Percentiles rank a stretch among this genome's conserved stretches.
phyloP scores from a whole-genome alignment of 2,888 invertebrate genomes.

The Plagodis pulveraria region DNA sequence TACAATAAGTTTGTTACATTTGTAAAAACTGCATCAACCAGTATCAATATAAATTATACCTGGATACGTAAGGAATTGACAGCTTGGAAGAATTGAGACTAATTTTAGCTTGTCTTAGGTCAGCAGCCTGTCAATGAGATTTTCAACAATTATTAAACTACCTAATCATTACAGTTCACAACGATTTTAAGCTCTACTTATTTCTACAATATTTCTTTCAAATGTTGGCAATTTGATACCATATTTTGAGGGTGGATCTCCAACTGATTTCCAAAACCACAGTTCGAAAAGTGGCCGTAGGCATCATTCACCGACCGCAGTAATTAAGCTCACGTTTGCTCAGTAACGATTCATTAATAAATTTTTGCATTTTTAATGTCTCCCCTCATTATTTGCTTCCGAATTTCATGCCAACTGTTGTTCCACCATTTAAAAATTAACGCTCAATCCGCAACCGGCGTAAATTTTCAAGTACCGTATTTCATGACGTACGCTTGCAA shows the following conservation, averaged over 20 bases:
- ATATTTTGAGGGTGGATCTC: background rate
- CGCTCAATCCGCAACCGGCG: conserved; percentile 62
- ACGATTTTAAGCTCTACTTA: too few species aligned
- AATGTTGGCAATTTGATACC: too few species aligned
- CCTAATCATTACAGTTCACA: too few species aligned
- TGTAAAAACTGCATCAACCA: too few species aligned
- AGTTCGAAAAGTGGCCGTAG: background rate
- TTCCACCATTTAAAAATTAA: conserved; percentile 76
- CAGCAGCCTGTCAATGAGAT: too few species aligned
- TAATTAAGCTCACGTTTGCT: conserved; percentile 75
- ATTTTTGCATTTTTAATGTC: conserved; percentile 84
- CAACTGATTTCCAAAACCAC: background rate
- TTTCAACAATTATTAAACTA: too few species aligned
- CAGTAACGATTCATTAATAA: conserved; percentile 79
- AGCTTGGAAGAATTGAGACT: too few species aligned
- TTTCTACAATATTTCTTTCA: too few species aligned
- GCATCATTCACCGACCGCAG: conserved; percentile 26
- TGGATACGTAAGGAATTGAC: too few species aligned
- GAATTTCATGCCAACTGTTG: conserved; percentile 76
- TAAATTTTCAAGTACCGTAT: conserved; percentile 81
- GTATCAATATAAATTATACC: too few species aligned
- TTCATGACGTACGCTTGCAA: conserved; percentile 79
- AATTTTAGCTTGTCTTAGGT: too few species aligned
- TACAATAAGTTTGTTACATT: too few species aligned
- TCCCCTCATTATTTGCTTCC: conserved; percentile 80